Conservation (phyloP, 2,113 vertebrate species). For the Osmerus mordax region DNA sequence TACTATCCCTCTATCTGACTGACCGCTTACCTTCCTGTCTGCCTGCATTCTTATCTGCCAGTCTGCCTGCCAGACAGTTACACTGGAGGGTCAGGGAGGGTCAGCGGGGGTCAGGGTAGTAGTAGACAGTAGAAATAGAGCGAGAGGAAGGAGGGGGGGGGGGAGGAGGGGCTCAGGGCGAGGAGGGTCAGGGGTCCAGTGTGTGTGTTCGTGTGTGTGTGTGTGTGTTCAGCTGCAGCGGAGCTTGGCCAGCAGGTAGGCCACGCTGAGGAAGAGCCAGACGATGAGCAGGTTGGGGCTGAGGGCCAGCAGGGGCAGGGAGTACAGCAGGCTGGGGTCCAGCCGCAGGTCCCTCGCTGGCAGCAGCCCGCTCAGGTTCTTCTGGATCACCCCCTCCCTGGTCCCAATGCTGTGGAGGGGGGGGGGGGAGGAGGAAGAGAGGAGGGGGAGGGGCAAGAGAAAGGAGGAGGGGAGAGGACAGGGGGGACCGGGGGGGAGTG, state of each 20-base stretch:
- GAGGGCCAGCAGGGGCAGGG: conserved; percentile 92
- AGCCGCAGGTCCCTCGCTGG: conserved; percentile 94
- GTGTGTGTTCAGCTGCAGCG: conserved; percentile 86
- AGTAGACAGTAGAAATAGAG: not conserved
- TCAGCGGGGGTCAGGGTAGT: not conserved
- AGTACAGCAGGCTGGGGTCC: conserved; percentile 97
- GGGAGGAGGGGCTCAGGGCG: not conserved
- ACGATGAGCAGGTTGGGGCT: conserved; percentile 98
- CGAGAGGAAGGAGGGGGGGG: not conserved
- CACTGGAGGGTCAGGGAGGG: not conserved
- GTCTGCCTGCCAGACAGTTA: not conserved
- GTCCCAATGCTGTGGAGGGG: conserved; percentile 96
- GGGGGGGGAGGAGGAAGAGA: conserved; percentile 56
- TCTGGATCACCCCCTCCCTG: conserved; percentile 98
- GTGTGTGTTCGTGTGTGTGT: too few species aligned
- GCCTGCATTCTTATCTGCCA: not conserved
- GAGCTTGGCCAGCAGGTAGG: conserved; percentile 91
- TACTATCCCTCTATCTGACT: not conserved
- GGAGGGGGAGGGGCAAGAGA: not conserved
- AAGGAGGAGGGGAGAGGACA: not conserved
- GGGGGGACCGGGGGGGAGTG: not conserved
- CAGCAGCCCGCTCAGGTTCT: conserved; percentile 98
- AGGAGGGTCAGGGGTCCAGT: not conserved
- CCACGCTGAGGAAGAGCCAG: conserved; percentile 96
- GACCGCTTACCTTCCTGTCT: not conserved